phyloP scores from a whole-genome alignment of 2,797 vertebrate genomes.

The Hozukius guyotensis region DNA sequence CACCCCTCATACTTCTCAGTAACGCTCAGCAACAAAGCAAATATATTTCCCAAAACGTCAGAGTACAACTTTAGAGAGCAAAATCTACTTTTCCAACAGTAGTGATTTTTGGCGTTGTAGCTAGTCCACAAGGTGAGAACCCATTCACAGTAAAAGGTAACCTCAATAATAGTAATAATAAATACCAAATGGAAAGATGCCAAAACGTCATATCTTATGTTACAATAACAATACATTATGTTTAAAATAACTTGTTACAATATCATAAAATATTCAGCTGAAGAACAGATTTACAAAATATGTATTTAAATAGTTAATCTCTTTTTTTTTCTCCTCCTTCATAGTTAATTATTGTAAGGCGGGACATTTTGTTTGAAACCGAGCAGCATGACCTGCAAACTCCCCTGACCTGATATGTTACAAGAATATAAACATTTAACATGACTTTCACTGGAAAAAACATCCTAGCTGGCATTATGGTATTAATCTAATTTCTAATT shows the following conservation, averaged over 20 bases:
- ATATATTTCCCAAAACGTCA: constrained; percentile 15
- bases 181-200: constrained; percentile 58
- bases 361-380: constrained; percentile 33
- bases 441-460: constrained; percentile 35
- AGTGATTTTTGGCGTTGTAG: constrained; percentile 59
- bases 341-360: constrained; percentile 46
- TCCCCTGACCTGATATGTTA: constrained; percentile 62
- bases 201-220: constrained; percentile 44
- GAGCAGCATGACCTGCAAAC: constrained; percentile 50
- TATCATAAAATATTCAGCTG: constrained; percentile 64
- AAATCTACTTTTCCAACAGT: constrained; percentile 6
- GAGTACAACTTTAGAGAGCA: constrained; percentile 12
- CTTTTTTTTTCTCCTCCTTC: constrained; percentile 12
- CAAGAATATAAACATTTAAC: constrained; percentile 53
- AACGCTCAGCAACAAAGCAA: background rate
- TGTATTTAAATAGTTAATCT: constrained; percentile 66
- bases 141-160: constrained; percentile 67
- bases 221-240: constrained; percentile 52
- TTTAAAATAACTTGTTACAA: constrained; percentile 61
- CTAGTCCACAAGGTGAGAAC: constrained; percentile 53
- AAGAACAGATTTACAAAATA: constrained; percentile 73
- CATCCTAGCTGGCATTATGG: constrained; percentile 18
- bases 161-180: constrained; percentile 46
- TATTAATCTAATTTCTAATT: constrained; percentile 25
- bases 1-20: no score